Conservation (phyloP, 23 tunicate species). For the Ascidia mentula region DNA sequence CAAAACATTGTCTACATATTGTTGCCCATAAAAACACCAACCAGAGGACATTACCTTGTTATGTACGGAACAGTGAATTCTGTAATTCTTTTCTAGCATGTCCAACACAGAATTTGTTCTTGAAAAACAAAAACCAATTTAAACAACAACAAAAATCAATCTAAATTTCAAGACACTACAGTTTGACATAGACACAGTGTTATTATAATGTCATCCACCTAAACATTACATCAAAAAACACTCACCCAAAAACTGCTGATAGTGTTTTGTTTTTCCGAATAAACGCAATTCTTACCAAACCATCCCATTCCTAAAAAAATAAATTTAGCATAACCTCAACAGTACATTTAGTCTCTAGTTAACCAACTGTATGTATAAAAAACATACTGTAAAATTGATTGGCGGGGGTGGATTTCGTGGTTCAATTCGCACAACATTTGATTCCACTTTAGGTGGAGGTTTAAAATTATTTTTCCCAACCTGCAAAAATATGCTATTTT, state of each 20-base stretch:
- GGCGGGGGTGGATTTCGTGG: constrained; percentile 96
- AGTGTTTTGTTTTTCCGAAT: constrained; percentile 84
- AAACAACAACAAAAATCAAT: no score
- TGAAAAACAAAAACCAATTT: constrained; percentile 4
- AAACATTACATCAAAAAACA: no score
- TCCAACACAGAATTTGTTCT: constrained; percentile 59
- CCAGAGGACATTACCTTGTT: constrained; percentile 19
- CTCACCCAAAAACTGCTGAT: constrained; percentile 53
- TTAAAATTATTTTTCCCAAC: constrained; percentile 94
- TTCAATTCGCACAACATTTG: constrained; percentile 94
- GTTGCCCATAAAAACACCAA: no score
- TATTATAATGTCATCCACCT: no score
- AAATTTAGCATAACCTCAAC: no score
- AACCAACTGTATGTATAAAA: no score
- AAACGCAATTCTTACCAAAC: constrained; percentile 81
- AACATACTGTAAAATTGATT: constrained; percentile 74
- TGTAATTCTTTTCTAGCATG: constrained; percentile 80
- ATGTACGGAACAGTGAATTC: constrained; percentile 76
- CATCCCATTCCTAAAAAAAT: constrained; percentile 77
- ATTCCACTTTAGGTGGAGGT: constrained; percentile 99
- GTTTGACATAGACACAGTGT: no score
- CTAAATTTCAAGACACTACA: no score
- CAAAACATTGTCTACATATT: no score
- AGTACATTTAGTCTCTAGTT: no score
- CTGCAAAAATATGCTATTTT: background rate